Conservation (phyloP, 2,888 invertebrate species). For the Hyalella azteca region DNA sequence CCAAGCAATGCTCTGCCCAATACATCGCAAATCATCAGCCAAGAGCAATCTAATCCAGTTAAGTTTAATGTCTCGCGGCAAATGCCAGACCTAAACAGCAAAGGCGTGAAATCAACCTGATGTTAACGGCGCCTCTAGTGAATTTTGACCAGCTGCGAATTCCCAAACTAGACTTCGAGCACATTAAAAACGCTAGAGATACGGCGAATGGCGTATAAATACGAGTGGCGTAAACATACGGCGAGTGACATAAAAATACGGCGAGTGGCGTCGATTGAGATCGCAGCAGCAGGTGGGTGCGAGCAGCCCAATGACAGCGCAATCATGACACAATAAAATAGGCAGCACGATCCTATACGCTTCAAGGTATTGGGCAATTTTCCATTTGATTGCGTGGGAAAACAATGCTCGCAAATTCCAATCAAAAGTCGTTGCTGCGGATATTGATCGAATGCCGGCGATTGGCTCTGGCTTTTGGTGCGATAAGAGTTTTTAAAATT, state of each 20-base stretch:
- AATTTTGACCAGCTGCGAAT: neutral
- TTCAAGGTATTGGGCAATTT: slow-evolving; percentile 26
- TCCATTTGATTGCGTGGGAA: slow-evolving; percentile 28
- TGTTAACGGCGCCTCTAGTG: neutral
- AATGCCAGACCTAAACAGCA: too few species aligned
- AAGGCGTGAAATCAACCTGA: neutral
- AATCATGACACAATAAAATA: slow-evolving; percentile 36
- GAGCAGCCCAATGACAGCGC: slow-evolving; percentile 4
- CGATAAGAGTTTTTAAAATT: too few species aligned
- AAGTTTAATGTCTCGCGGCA: too few species aligned
- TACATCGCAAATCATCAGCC: too few species aligned
- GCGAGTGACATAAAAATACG: too few species aligned
- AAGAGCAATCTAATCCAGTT: too few species aligned
- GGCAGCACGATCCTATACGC: slow-evolving; percentile 12
- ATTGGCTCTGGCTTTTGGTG: neutral
- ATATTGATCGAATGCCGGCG: slow-evolving; percentile 17
- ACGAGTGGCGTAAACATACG: too few species aligned
- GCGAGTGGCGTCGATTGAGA: neutral
- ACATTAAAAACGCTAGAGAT: slow-evolving; percentile 14
- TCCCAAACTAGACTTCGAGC: neutral
- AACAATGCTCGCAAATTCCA: slow-evolving; percentile 36
- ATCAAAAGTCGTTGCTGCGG: slow-evolving; percentile 24
- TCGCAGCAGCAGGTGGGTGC: neutral
- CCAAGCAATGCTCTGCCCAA: too few species aligned
- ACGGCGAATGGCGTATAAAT: neutral